Evolutionary conservation across 2,797 vertebrate species (phyloP), one percentile per base, ranked within the genome.

Genomic region (Euthynnus affinis): DNA sequence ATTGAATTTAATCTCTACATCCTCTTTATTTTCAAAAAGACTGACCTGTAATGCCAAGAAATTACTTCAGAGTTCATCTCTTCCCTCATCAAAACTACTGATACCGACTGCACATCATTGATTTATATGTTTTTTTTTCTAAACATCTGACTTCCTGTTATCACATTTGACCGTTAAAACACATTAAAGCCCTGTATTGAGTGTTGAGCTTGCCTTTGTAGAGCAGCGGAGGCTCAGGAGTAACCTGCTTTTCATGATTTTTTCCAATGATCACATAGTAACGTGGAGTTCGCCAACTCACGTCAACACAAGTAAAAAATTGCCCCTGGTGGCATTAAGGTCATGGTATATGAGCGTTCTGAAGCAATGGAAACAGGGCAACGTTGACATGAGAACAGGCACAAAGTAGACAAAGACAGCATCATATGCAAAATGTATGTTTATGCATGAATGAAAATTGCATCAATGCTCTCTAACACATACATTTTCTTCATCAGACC

Each of bases 311-410:
- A 83, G 87, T 82, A 73, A 84, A 84, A 89, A 90, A 62, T 0
- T 76, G 78, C 85, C 90, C 89, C 89, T 85, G 78, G 87, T 88
- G 89, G 87, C 89, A 49, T 82, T 71, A 85, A 87, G 90, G 87
- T 90, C 88, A 84, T 22, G 70, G 75, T 83, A 78, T 88, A 89
- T 25, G 81, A 68, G 48, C 25, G 37, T 46, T 87, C 69, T 92
- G 89, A 92, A 82, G 87, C 66, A 90, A 91, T 92, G 92, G 92
- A 93, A 93, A 92, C 37, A n/a, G 48, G 76, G 80, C 76, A 64
- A 69, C 56, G 2, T 32, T 27, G 64, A 53, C 22, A 65, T 22
- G 51, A 75, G 53, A 83, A 64, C 57, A 60, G 49, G 75, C 76
- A 78, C 44, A 60, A 81, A 44, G 78, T 25, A 73, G 78, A 79